Conservation (phyloP, 2,888 invertebrate genomes). For the Eilema depressum region DNA sequence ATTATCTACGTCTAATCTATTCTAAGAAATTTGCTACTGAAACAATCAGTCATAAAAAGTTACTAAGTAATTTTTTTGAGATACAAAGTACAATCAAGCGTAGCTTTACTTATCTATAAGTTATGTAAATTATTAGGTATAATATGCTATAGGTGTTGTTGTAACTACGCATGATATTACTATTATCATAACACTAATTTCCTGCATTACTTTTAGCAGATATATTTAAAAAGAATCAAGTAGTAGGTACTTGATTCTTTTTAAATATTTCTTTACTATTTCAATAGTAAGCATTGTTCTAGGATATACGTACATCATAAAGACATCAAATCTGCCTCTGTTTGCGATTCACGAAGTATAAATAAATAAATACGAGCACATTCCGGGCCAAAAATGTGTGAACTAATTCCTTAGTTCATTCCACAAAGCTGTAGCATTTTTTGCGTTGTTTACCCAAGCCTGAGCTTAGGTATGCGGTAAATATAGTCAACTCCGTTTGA, state of each 20-base stretch:
- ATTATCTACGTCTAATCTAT: neutral
- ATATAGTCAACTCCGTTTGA: conserved; percentile 19
- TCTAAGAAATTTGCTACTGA: neutral
- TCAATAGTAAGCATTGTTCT: no score
- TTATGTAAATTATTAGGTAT: no score
- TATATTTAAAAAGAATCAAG: no score
- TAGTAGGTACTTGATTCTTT: no score
- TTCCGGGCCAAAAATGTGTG: neutral
- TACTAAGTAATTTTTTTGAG: neutral
- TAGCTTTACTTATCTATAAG: no score
- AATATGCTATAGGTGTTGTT: no score
- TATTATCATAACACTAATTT: no score
- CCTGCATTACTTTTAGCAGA: no score
- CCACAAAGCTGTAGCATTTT: neutral
- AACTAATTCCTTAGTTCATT: neutral
- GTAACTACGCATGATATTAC: no score
- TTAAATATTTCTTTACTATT: no score
- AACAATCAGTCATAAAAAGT: neutral
- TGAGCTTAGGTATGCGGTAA: conserved; percentile 10
- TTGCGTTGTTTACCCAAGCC: neutral
- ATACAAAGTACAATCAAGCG: no score
- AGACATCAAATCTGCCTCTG: neutral
- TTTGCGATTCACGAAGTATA: neutral
- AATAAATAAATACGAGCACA: neutral
- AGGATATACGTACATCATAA: no score